A percentile compares a stretch with the other conserved stretches of the same genome.
Evolutionary conservation across 2,797 vertebrate species (phyloP).

Genomic region (Linurgus olivaceus): DNA sequence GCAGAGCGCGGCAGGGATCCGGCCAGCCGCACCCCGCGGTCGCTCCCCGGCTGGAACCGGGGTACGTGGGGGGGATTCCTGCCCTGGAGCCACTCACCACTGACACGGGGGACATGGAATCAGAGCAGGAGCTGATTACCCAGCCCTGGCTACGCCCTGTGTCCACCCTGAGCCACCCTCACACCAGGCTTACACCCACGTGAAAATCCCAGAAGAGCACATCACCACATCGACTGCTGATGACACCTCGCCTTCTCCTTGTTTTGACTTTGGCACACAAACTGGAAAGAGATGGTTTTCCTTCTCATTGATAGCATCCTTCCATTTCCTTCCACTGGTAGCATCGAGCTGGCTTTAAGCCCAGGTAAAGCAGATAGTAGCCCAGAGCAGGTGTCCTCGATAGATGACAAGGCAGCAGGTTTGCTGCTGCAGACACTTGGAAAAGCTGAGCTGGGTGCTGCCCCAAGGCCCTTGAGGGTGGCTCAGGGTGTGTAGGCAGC

Average conservation of each 20-base stretch:
- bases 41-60: rapidly evolving
- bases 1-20: neutral
- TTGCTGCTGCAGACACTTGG: neutral
- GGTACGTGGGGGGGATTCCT: neutral
- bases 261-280: neutral
- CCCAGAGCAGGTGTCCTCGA: rapidly evolving
- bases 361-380: rapidly evolving
- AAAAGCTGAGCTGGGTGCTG: neutral
- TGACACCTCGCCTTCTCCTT: rapidly evolving
- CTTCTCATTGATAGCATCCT: neutral
- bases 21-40: rapidly evolving
- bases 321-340: neutral
- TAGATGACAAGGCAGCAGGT: neutral
- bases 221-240: rapidly evolving
- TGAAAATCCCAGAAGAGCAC: too few species aligned
- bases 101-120: rapidly evolving
- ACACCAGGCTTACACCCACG: rapidly evolving
- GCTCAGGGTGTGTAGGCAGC: neutral
- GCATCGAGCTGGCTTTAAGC: rapidly evolving
- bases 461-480: neutral
- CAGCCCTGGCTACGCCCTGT: neutral
- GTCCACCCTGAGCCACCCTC: neutral
- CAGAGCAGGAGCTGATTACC: rapidly evolving
- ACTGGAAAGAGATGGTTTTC: neutral
- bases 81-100: rapidly evolving